Base-by-base conservation (phyloP, 2,797 vertebrate species). In the Pipistrellus kuhlii region DNA sequence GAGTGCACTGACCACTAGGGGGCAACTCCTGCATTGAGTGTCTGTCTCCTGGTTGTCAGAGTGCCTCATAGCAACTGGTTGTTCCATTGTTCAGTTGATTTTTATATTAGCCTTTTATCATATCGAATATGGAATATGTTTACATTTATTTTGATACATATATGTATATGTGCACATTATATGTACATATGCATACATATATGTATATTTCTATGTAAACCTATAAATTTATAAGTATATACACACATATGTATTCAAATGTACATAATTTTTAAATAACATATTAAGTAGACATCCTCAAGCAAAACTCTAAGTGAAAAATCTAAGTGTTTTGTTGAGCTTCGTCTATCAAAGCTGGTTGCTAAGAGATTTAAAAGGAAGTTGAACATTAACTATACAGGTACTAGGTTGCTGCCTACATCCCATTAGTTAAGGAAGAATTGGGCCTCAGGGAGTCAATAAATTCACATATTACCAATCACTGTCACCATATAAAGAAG, bases 311-410 rank as follows among this genome's bases (percentile, higher is more conserved):
- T 78, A 53, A 53, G 12, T 62, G n/a, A 77, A 77, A 48, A 64
- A 32, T 8, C 25, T 78, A 66, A 46, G 11, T 62, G 27, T 82
- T 94, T 75, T 44, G 3, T 46, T 89, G 41, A 53, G 11, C 32
- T 91, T 91, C 14, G 27, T 57, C 69, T 66, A 44, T 87, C 41
- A 48, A 80, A 48, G 71, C 12, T 81, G 25, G 15, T 62, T 72
- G 48, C 46, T 72, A 77, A 66, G 64, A 72, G 51, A 91, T 51
- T 85, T 83, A 59, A 95, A 94, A 96, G 51, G 46, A 93, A 75
- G 17, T 71, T 81, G 72, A 85, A 80, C 25, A 80, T 77, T 75
- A 92, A 90, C 35, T 81, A 44, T 81, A 25, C 57, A 95, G 27
- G 76, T 51, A 83, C 51, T 15, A 90, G 57, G 3, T 68, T 94